Evolutionary conservation across 2,888 invertebrate species (phyloP).

Genomic region (Drosophila diplacantha): DNA sequence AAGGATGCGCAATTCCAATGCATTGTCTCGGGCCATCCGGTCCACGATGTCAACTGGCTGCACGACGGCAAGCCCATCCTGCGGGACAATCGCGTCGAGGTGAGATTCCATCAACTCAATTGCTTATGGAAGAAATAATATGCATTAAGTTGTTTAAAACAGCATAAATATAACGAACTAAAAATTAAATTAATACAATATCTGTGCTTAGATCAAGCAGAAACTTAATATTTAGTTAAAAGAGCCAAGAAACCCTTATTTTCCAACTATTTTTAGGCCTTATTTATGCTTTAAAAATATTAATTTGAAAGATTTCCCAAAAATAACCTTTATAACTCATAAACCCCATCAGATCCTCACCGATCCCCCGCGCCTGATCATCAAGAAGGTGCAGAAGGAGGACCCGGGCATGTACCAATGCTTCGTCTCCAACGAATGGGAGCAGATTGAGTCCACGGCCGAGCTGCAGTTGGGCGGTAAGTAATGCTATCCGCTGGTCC

Average conservation of each 20-base stretch:
- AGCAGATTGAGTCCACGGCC: constrained; percentile 89
- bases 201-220: background rate
- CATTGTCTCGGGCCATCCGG: constrained; percentile 91
- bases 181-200: background rate
- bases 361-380: constrained; percentile 80
- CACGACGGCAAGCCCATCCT: constrained; percentile 85
- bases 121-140: background rate
- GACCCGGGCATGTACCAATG: constrained; percentile 96
- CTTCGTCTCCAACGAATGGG: constrained; percentile 89
- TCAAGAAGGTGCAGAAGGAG: constrained; percentile 85
- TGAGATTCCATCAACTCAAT: constrained; percentile 73
- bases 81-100: constrained; percentile 80
- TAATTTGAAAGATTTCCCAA: background rate
- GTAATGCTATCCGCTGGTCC: constrained; percentile 48
- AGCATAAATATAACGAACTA: background rate
- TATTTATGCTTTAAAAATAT: background rate
- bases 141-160: background rate
- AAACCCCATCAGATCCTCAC: constrained; percentile 74
- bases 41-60: constrained; percentile 87
- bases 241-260: background rate
- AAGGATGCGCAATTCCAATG: constrained; percentile 92
- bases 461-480: constrained; percentile 89
- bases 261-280: background rate
- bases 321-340: constrained; percentile 22
- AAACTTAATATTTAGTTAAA: no score